These are phyloP conservation scores for Dolichoris vasculosae DNA, from an alignment of 1,140 invertebrate species.

Conservation along the genomic window DNA sequence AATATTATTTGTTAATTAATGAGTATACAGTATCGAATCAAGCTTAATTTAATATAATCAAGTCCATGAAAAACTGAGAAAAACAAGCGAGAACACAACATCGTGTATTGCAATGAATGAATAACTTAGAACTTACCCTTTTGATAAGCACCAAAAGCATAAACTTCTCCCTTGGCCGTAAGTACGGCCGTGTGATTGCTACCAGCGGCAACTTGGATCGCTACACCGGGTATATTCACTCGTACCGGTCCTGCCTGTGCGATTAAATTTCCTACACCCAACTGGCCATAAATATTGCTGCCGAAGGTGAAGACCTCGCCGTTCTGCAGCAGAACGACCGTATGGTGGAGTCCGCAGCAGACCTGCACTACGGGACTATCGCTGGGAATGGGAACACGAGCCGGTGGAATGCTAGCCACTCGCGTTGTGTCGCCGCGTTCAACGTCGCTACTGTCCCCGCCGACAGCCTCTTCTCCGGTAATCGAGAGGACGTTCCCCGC, in stretches of 20 bases:
- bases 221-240: slow-evolving; percentile 82
- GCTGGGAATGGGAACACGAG: slow-evolving; percentile 80
- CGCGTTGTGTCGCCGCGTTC: slow-evolving; percentile 79
- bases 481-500: slow-evolving; percentile 42
- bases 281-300: slow-evolving; percentile 95
- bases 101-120: no score
- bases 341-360: slow-evolving; percentile 93
- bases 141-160: slow-evolving; percentile 94
- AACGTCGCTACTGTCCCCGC: slow-evolving; percentile 75
- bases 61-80: no score
- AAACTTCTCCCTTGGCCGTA: slow-evolving; percentile 92
- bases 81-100: no score
- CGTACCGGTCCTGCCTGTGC: slow-evolving; percentile 84
- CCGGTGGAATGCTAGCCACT: slow-evolving; percentile 86
- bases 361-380: slow-evolving; percentile 86
- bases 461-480: slow-evolving; percentile 71
- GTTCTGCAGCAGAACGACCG: slow-evolving; percentile 80
- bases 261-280: slow-evolving; percentile 90
- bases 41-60: no score
- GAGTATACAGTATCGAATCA: no score
- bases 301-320: slow-evolving; percentile 92
- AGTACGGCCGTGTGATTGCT: slow-evolving; percentile 95
- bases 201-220: slow-evolving; percentile 90
- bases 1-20: no score
- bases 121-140: slow-evolving; percentile 69